These are phyloP conservation scores for Eretmocerus hayati DNA, from an alignment of 2,888 invertebrate species.

Conservation along the genomic window DNA sequence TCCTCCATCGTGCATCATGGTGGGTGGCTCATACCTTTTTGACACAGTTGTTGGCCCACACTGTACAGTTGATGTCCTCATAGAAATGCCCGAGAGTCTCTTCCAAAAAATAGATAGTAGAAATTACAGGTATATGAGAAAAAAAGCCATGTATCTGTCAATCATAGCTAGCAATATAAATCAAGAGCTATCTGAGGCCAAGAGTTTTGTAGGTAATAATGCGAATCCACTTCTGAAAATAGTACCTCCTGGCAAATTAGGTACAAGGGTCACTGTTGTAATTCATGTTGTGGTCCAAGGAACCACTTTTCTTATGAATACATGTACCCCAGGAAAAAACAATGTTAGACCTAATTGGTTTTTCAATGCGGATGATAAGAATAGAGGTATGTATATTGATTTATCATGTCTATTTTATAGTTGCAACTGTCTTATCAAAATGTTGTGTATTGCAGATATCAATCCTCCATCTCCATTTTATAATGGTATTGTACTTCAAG, in stretches of 20 bases:
- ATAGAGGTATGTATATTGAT: constrained; percentile 38
- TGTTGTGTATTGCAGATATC: constrained; percentile 23
- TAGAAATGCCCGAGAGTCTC: constrained; percentile 68
- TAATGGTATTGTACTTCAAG: constrained; percentile 66
- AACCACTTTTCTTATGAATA: constrained; percentile 60
- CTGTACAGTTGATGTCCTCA: constrained; percentile 59
- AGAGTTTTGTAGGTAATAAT: constrained; percentile 53
- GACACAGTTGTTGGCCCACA: constrained; percentile 62
- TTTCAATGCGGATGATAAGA: constrained; percentile 40
- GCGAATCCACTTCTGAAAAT: constrained; percentile 49
- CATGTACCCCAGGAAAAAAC: constrained; percentile 68
- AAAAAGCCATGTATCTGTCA: constrained; percentile 70
- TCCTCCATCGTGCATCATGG: constrained; percentile 56
- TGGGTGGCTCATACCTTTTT: constrained; percentile 64
- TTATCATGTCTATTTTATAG: neutral
- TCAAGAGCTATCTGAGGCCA: constrained; percentile 48
- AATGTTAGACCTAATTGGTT: constrained; percentile 63
- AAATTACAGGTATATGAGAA: constrained; percentile 74
- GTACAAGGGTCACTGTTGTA: constrained; percentile 51
- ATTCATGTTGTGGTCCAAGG: constrained; percentile 58
- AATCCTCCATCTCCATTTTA: constrained; percentile 65
- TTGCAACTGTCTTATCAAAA: neutral
- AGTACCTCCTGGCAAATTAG: constrained; percentile 51
- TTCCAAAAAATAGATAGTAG: constrained; percentile 73
- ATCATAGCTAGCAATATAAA: constrained; percentile 59